Percentiles rank a stretch among this genome's conserved stretches.
Conservation (phyloP, 2,113 vertebrate species). For the Hypocryptadius cinnamomeus region DNA sequence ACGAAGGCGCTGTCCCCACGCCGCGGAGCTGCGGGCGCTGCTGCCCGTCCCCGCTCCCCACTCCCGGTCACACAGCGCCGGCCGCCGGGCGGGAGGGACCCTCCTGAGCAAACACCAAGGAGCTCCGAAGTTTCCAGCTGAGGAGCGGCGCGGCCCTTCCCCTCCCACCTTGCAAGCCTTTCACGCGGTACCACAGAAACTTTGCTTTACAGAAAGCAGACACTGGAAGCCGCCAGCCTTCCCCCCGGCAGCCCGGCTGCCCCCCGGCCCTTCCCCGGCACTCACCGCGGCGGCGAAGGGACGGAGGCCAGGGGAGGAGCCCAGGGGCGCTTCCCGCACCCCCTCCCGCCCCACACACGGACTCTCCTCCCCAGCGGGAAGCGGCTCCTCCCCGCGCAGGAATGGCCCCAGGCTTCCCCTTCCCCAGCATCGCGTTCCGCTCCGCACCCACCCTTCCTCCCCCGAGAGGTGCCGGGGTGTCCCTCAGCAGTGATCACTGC, state of each 20-base stretch:
- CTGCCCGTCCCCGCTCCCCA: neutral
- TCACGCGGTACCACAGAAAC: neutral
- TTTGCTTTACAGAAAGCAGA: neutral
- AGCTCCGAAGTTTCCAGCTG: neutral
- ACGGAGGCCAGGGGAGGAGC: neutral
- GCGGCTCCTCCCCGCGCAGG: neutral
- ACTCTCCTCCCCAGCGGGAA: neutral
- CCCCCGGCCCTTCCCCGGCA: neutral
- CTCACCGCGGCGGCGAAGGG: neutral
- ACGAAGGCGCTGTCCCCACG: neutral
- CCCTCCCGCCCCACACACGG: neutral
- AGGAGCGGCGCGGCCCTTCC: neutral
- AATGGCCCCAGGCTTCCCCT: fast-evolving
- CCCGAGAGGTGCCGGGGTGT: fast-evolving
- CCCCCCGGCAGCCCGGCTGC: neutral
- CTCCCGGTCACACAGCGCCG: neutral
- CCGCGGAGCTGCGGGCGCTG: neutral
- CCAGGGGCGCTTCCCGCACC: neutral
- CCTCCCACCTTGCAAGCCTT: neutral
- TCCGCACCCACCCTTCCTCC: fast-evolving
- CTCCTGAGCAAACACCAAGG: too few relatives aligned
- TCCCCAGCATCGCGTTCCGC: fast-evolving
- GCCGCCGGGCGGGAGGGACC: neutral
- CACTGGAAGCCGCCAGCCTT: neutral
- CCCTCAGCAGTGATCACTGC: neutral